phyloP scores from a whole-genome alignment of 1,140 invertebrate species.

The Bombus pascuorum region DNA sequence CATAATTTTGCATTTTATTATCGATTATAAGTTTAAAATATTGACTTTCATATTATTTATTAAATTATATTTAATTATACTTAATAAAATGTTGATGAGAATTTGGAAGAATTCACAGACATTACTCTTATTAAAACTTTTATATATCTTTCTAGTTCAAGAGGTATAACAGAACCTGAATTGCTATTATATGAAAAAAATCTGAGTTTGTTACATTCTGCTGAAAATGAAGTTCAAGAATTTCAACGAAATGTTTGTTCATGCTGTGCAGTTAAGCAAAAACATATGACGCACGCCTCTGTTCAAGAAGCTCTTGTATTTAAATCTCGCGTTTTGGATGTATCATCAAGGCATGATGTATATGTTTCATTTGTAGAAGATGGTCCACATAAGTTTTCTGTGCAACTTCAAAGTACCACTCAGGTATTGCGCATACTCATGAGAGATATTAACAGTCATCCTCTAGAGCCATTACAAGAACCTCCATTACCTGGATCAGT shows the following conservation, averaged over 20 bases:
- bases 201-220: not conserved
- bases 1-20: slow-evolving; percentile 2
- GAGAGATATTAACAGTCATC: slow-evolving; percentile 85
- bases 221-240: slow-evolving; percentile 38
- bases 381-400: slow-evolving; percentile 88
- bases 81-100: not conserved
- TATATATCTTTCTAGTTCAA: slow-evolving; percentile 1
- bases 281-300: slow-evolving; percentile 18
- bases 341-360: slow-evolving; percentile 85
- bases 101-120: not conserved
- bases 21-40: not conserved
- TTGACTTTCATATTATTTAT: not conserved
- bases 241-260: slow-evolving; percentile 20
- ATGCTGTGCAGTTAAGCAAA: slow-evolving; percentile 37
- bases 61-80: not conserved
- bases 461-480: slow-evolving; percentile 83
- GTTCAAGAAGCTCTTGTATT: slow-evolving; percentile 82
- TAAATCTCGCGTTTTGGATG: slow-evolving; percentile 84
- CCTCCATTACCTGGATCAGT: slow-evolving; percentile 87
- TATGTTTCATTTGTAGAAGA: slow-evolving; percentile 89
- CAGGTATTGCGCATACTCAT: slow-evolving; percentile 86
- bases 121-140: not conserved
- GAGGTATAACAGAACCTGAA: slow-evolving; percentile 27
- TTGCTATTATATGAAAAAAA: slow-evolving; percentile 38
- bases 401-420: slow-evolving; percentile 85